These are phyloP conservation scores for Andrena camellia DNA, from an alignment of 2,888 invertebrate genomes.

Conservation along the genomic window DNA sequence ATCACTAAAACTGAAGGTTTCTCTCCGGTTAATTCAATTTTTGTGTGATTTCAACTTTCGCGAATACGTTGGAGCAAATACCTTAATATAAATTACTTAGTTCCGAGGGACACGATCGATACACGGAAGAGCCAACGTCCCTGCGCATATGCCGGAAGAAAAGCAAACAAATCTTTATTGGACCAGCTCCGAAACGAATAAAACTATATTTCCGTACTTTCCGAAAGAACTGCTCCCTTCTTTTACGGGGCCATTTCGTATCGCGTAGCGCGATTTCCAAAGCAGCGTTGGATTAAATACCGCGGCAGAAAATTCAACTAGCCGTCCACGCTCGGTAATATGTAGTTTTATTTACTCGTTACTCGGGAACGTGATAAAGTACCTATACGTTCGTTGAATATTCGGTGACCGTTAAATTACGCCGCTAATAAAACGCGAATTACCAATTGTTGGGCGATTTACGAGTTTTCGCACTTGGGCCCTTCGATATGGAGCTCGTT, in stretches of 20 bases:
- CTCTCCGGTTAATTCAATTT: neutral
- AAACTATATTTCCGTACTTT: neutral
- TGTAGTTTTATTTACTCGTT: slow-evolving; percentile 28
- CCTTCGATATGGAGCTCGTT: slow-evolving; percentile 41
- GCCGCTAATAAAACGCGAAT: slow-evolving; percentile 46
- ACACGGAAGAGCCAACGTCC: neutral
- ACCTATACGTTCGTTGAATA: slow-evolving; percentile 3
- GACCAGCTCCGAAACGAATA: neutral
- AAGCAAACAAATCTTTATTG: slow-evolving; percentile 41
- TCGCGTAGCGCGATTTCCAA: neutral
- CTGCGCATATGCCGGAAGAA: slow-evolving; percentile 16
- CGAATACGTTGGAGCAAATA: slow-evolving; percentile 9
- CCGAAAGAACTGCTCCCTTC: neutral
- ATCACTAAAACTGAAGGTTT: neutral
- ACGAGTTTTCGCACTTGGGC: slow-evolving; percentile 42
- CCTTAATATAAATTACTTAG: slow-evolving; percentile 28
- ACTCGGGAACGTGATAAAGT: neutral
- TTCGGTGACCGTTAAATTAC: slow-evolving; percentile 36
- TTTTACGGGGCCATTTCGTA: neutral
- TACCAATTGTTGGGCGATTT: slow-evolving; percentile 59
- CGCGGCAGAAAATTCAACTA: neutral
- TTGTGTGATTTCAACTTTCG: slow-evolving; percentile 1
- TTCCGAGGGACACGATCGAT: slow-evolving; percentile 12
- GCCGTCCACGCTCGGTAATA: no score
- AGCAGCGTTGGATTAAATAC: neutral